Base-by-base conservation (phyloP, 2,797 vertebrate genomes). In the Peromyscus nudipes region DNA sequence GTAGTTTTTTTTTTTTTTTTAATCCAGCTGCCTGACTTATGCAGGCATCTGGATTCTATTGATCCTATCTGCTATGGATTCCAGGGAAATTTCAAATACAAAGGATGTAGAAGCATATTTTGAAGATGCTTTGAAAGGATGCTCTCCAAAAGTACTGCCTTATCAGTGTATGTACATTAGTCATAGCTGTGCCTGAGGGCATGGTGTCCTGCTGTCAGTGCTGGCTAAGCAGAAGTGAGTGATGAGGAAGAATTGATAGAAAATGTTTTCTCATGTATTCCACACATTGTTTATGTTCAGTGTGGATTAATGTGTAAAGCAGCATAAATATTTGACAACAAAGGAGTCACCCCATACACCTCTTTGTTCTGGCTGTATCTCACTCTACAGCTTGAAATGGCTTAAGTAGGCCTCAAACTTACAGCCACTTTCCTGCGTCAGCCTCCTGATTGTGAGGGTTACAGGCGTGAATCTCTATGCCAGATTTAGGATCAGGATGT, bases 41-140 rank as follows among this genome's bases (percentile, higher is more conserved):
- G 17, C 2, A 76, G 60, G 29, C 31, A 69, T 40, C 25, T 65
- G 52, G 40, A 8, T 85, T n/a, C 46, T 83, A 2, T 91, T 34
- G 76, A 52, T 88, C 82, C 62, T 25, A 31, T 12, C 67, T 89
- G 55, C 13, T 91, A 1, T 80, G n/a, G 31, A 65, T 96, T 85
- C 34, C 71, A 25, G 84, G 52, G 57, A 46, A 77, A 94, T 86
- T 19, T 43, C 34, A 40, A 40, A 40, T 40, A 40, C 40, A 40
- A 77, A 62, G 40, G 6, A 43, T 52, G 31, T 14, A 12, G 31
- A 29, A 67, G n/a, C 65, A 4, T 85, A 69, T 40, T 83, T 65
- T 73, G 40, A 62, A 88, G 65, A 37, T 76, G 13, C 52, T 96
- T 80, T 93, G 86, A 86, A 92, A 52, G 92, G 73, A 82, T 60